Conservation (phyloP, 2,797 vertebrate genomes). For the Argya squamiceps region DNA sequence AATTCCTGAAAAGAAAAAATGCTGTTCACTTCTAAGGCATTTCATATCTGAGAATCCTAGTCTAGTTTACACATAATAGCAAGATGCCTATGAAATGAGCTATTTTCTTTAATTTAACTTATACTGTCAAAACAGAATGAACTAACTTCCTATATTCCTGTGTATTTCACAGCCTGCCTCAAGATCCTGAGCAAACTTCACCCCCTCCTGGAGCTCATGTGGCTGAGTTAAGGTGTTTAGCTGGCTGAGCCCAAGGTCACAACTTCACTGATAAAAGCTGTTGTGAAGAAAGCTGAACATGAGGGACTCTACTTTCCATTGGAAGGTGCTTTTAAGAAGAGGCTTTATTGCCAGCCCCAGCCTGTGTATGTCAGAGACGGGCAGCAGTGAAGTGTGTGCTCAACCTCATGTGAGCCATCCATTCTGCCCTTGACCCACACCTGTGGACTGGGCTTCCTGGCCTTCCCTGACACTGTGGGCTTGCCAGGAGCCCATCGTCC, state of each 20-base stretch:
- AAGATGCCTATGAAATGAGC: not conserved
- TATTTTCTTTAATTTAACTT: not conserved
- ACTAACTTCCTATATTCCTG: not conserved
- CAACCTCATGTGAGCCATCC: rapidly evolving
- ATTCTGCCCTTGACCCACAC: not conserved
- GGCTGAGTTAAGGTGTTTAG: not conserved
- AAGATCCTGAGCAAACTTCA: not conserved
- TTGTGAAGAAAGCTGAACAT: not conserved
- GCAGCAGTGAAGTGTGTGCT: not conserved
- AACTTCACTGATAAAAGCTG: not conserved
- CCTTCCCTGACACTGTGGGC: not conserved
- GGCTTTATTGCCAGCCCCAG: not conserved
- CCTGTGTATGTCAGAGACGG: too few relatives aligned
- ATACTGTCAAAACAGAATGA: not conserved
- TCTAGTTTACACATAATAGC: not conserved
- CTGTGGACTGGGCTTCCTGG: not conserved
- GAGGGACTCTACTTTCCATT: not conserved
- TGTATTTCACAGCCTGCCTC: not conserved
- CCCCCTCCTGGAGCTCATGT: not conserved
- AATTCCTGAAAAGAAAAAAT: not conserved
- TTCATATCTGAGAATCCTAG: not conserved
- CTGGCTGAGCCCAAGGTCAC: not conserved
- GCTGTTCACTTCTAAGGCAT: not conserved
- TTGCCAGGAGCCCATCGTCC: not conserved
- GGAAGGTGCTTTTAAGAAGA: not conserved